These are phyloP conservation scores for Boloria selene DNA, from an alignment of 2,888 invertebrate species.

Conservation along the genomic window DNA sequence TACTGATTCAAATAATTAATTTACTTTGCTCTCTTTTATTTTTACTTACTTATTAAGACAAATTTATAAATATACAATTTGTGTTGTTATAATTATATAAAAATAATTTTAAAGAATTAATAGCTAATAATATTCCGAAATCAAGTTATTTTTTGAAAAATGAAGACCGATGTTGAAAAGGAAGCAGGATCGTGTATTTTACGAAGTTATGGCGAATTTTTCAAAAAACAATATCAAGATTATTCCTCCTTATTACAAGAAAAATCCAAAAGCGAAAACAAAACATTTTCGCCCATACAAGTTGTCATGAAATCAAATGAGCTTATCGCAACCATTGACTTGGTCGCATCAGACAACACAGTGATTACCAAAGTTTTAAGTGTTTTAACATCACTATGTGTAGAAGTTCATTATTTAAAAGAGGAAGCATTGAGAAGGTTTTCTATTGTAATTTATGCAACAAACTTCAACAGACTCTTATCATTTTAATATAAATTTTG, in stretches of 20 bases:
- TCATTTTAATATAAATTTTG: conserved; percentile 3
- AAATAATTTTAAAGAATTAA: neutral
- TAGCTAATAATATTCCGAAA: neutral
- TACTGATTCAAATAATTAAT: too few relatives aligned
- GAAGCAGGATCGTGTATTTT: conserved; percentile 69
- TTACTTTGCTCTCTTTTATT: too few relatives aligned
- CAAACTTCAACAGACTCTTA: too few relatives aligned
- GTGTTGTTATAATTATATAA: too few relatives aligned
- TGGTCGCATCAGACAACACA: conserved; percentile 92
- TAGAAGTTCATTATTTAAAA: conserved; percentile 87
- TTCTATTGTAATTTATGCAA: too few relatives aligned
- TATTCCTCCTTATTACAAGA: conserved; percentile 50
- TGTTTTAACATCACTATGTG: conserved; percentile 89
- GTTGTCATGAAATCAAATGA: conserved; percentile 79
- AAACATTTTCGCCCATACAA: conserved; percentile 65
- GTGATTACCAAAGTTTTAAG: conserved; percentile 89
- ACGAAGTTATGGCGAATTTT: conserved; percentile 72
- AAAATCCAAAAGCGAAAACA: conserved; percentile 60
- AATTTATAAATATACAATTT: too few relatives aligned
- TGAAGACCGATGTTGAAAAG: conserved; percentile 66
- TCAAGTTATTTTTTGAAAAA: conserved; percentile 40
- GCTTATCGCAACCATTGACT: conserved; percentile 84
- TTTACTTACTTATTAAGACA: too few relatives aligned
- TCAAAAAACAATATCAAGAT: conserved; percentile 71
- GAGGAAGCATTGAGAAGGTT: conserved; percentile 84